Percentiles rank a stretch among this genome's conserved stretches.
Conservation (phyloP, 2,888 invertebrate species). For the Synanthedon myopaeformis region DNA sequence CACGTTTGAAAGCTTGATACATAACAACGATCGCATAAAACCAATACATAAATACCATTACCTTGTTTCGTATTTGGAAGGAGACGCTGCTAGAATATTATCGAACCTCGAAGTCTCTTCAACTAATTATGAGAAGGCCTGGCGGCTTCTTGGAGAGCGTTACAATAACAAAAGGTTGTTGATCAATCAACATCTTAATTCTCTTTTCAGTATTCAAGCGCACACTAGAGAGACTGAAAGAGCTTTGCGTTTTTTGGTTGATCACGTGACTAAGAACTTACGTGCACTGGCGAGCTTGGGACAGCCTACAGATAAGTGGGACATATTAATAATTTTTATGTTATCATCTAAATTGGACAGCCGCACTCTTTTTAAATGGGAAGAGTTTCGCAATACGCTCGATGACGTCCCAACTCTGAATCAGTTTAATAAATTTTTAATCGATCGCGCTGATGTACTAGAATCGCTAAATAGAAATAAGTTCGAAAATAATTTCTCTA, state of each 20-base stretch:
- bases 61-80: constrained; percentile 10
- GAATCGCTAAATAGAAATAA: no score
- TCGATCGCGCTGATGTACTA: no score
- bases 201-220: constrained; percentile 8
- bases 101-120: constrained; percentile 8
- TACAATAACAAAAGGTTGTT: constrained; percentile 9
- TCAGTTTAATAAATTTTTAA: no score
- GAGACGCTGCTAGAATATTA: constrained; percentile 11
- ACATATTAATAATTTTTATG: no score
- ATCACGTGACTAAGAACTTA: constrained; percentile 12
- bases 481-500: no score
- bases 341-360: no score
- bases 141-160: constrained; percentile 6
- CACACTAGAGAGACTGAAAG: constrained; percentile 8
- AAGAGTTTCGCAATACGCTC: no score
- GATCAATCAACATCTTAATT: constrained; percentile 11
- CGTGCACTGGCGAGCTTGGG: constrained; percentile 11
- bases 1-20: constrained; percentile 11
- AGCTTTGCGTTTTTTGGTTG: constrained; percentile 10
- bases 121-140: constrained; percentile 7
- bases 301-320: constrained; percentile 11
- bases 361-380: no score
- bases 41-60: constrained; percentile 12
- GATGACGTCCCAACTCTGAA: no score
- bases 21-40: constrained; percentile 12